Conservation (phyloP, 2,113 vertebrate species). For the Ceratotherium simum region DNA sequence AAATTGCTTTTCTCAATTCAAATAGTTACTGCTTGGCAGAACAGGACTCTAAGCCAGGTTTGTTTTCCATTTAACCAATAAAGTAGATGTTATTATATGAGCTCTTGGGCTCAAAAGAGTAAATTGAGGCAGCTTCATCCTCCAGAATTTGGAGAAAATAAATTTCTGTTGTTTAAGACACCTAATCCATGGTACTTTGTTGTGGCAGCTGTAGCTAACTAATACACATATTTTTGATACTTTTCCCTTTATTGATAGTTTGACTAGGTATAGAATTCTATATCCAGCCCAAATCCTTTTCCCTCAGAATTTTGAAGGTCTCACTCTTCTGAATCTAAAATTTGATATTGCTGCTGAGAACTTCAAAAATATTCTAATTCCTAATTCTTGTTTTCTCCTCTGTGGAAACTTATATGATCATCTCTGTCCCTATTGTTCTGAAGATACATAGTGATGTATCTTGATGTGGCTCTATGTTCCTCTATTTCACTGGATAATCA, state of each 20-base stretch:
- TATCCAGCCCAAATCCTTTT: not conserved
- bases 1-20: not conserved
- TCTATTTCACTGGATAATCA: not conserved
- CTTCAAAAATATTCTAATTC: not conserved
- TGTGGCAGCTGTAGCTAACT: not conserved
- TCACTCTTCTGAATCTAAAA: conserved; percentile 4
- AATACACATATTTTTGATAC: not conserved
- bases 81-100: not conserved
- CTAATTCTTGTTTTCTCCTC: not conserved
- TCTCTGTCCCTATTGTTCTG: not conserved
- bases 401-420: not conserved
- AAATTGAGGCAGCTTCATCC: not conserved
- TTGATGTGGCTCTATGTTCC: not conserved
- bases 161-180: not conserved
- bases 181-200: not conserved
- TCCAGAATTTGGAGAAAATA: not conserved
- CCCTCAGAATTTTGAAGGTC: not conserved
- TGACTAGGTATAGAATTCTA: not conserved
- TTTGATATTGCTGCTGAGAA: not conserved
- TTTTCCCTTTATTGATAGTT: not conserved
- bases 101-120: not conserved
- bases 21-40: not conserved
- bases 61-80: not conserved
- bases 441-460: not conserved
- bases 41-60: not conserved